Conservation (phyloP, 1,140 invertebrate species). For the Danaus melanippus region DNA sequence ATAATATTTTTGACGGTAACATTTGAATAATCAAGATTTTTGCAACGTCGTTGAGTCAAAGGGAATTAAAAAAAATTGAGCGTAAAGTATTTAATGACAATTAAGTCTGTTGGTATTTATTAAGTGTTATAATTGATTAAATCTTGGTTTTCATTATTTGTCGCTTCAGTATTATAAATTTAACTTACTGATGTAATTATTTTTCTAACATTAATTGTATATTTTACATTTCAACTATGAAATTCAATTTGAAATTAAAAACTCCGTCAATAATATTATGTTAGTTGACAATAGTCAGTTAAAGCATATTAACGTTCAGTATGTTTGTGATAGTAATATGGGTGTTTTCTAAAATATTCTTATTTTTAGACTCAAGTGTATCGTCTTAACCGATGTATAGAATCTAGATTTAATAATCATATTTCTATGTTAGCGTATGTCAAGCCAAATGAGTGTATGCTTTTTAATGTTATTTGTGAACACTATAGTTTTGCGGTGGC, state of each 20-base stretch:
- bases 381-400: conserved; percentile 47
- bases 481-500: conserved; percentile 19
- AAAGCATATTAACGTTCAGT: conserved; percentile 31
- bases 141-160: too few relatives aligned
- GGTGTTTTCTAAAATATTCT: conserved; percentile 52
- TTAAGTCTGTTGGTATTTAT: too few relatives aligned
- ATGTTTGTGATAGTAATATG: conserved; percentile 30
- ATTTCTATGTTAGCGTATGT: conserved; percentile 15
- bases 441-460: conserved; percentile 34
- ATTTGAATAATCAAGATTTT: conserved; percentile 13
- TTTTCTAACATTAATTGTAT: too few relatives aligned
- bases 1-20: conserved; percentile 56
- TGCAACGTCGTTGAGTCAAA: too few relatives aligned
- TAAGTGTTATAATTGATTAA: too few relatives aligned
- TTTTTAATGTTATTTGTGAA: conserved; percentile 41
- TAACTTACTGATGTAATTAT: too few relatives aligned
- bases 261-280: conserved; percentile 56
- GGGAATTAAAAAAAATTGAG: too few relatives aligned
- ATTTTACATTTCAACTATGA: too few relatives aligned
- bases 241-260: conserved; percentile 11
- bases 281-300: conserved; percentile 32
- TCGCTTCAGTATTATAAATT: too few relatives aligned
- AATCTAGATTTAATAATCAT: conserved; percentile 31
- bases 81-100: too few relatives aligned
- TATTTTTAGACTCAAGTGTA: conserved; percentile 64